Base-by-base conservation (phyloP, 2,888 invertebrate species). In the Adelphocoris suturalis region DNA sequence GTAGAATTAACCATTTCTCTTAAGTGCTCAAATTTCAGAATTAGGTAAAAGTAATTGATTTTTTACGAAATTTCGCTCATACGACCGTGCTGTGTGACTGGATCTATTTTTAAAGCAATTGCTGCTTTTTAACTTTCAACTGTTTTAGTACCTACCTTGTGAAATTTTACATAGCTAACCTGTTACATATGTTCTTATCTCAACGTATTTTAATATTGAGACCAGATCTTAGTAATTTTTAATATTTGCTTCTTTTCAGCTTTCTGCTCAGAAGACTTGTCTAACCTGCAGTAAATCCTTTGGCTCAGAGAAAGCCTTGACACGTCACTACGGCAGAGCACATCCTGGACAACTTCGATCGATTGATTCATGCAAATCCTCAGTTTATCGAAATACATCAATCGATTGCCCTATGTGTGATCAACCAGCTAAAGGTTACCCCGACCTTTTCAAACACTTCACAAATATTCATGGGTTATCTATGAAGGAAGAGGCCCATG, bases 401-500 rank as follows among this genome's bases (percentile, higher is more conserved):
- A 19, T 80, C 16, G 47, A 80, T 19, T 80, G 78, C 11, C 78
- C 78, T 0, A 9, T 80, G n/a, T 80, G 78, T 46, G 78, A 46
- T 16, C 19, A 80, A 13, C 37, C 78, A 3, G 16, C 16, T 14
- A 47, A 16, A 3, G 16, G 37, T 7, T 19, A 13, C 1, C 46
- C 78, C n/a, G 46, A 37, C 0, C 23, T 82, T n/a, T 28, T 47
- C 12, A 52, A 82, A 52, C 82, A 82, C 52, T 52, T 82, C 52
- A 11, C 48, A 0, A 27, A 82, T 16, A 52, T 27, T 19, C 82
- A 82, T 27, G 82, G 27, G 13, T 23, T 82, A 14, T 52, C 47
- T 13, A 52, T 82, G 82, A 82, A 52, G 23, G 82, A 82, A 52
- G 82, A 82, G 47, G 82, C 82, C 47, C 82, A 82, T 19, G 82